These are phyloP conservation scores for Aporophyla nigra DNA, from an alignment of 2,888 invertebrate genomes.

Conservation along the genomic window DNA sequence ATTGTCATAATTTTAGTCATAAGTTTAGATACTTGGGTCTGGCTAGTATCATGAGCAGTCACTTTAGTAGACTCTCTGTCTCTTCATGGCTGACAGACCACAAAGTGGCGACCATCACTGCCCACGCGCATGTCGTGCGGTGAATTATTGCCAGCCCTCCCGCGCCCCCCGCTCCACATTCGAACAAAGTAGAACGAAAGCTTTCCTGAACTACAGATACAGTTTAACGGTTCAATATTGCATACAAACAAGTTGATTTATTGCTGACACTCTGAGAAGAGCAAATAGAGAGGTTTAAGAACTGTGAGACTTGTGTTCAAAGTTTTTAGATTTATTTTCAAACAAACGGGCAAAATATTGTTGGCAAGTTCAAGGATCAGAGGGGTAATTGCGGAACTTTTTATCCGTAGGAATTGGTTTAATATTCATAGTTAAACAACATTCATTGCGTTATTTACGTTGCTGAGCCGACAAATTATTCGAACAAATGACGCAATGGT, in stretches of 20 bases:
- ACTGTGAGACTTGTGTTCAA: not conserved
- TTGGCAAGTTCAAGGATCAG: not conserved
- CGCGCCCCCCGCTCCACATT: slow-evolving; percentile 69
- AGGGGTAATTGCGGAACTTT: too few relatives aligned
- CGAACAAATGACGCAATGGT: too few relatives aligned
- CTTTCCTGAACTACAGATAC: slow-evolving; percentile 66
- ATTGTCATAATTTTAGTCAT: not conserved
- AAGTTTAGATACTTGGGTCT: not conserved
- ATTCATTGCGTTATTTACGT: too few relatives aligned
- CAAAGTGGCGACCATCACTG: slow-evolving; percentile 57
- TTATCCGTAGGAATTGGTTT: too few relatives aligned
- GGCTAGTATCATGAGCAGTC: not conserved
- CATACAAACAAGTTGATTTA: slow-evolving; percentile 61
- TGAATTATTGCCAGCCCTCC: slow-evolving; percentile 66
- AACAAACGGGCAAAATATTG: slow-evolving; percentile 14
- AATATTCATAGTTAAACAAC: too few relatives aligned
- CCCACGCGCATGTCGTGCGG: slow-evolving; percentile 57
- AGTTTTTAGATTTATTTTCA: slow-evolving; percentile 21
- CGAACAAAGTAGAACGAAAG: slow-evolving; percentile 69
- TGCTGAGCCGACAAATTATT: too few relatives aligned
- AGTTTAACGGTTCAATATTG: slow-evolving; percentile 69
- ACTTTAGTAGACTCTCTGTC: slow-evolving; percentile 10
- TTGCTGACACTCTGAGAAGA: slow-evolving; percentile 30
- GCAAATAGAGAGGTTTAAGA: slow-evolving; percentile 28
- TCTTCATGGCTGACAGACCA: slow-evolving; percentile 29